phyloP scores from a whole-genome alignment of 1,140 invertebrate species.

The Calephelis nemesis region DNA sequence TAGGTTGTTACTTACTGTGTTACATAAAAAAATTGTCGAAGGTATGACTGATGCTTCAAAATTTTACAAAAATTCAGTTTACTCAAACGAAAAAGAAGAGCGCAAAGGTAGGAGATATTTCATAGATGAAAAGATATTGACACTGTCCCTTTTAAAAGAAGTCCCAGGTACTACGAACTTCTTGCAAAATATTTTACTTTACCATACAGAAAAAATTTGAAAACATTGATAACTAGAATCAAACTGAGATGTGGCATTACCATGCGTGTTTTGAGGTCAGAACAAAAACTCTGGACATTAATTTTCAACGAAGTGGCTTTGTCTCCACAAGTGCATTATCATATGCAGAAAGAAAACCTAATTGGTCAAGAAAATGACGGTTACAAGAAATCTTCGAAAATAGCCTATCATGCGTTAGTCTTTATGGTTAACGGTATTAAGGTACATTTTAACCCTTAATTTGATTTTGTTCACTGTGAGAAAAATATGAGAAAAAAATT shows the following conservation, averaged over 20 bases:
- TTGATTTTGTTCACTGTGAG: conserved; percentile 25
- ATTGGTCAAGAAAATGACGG: neutral
- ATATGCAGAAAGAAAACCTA: neutral
- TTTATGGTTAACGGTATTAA: neutral
- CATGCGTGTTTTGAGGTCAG: too few relatives aligned
- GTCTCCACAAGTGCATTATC: too few relatives aligned
- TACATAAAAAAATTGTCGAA: too few relatives aligned
- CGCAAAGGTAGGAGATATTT: neutral
- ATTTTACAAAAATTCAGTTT: neutral
- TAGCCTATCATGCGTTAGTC: neutral
- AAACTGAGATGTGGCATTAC: neutral
- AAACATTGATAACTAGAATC: too few relatives aligned
- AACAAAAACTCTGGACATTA: neutral
- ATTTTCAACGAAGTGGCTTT: neutral
- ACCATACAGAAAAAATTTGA: neutral
- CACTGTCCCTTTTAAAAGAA: neutral
- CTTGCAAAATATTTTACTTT: neutral
- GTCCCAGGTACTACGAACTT: neutral
- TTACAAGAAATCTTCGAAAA: neutral
- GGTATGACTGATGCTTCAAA: too few relatives aligned
- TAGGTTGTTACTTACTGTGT: too few relatives aligned
- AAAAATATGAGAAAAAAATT: conserved; percentile 32
- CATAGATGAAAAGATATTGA: neutral
- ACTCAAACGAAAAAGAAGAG: neutral
- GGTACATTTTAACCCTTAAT: conserved; percentile 19